Base-by-base conservation (phyloP, 1,140 invertebrate genomes). In the Microplitis mediator region DNA sequence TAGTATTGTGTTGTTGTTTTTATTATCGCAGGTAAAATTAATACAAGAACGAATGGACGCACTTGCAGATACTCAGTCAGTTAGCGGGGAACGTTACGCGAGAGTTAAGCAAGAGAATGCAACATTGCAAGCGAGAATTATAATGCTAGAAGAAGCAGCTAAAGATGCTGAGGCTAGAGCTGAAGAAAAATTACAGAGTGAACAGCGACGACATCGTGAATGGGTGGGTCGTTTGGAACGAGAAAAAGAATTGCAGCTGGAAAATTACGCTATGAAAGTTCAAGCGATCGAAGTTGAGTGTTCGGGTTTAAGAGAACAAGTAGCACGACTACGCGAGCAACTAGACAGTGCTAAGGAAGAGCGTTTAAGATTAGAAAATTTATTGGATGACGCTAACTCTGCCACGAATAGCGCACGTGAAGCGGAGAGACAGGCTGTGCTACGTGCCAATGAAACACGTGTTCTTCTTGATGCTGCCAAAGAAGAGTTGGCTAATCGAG, bases 61-160 rank as follows among this genome's bases (percentile, higher is more conserved):
- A 54, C 88, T 97, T 76, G 93, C 92, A 6, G 95, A 97, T 81
- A 95, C 93, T 72, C 95, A 95, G 82, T 92, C 89, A 77, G 93
- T 91, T 74, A 92, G 92, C 6, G 95, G 97, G 83, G 95, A 97
- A 84, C 90, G 94, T 64, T 97, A 96, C 79, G 92, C 92, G 4
- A 88, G 94, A 73, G 93, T 92, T 52, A 97, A 96, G 80, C 93
- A 96, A 65, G 95, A 98, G 85, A 97, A 97, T 90, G 94, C 94
- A 0, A 94, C 94, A 52, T 88, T 97, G 13, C 94, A 95, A 80
- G 94, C 94, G 3, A 90, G 96, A 79, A 92, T 97, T 76, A 92
- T 95, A 78, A 95, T 95, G 91, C 89, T 98, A 69, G 97, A 98
- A 82, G 97, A 98, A 84, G 95, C 97, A 80, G 89, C 96, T 13